Evolutionary conservation across 2,113 vertebrate species (phyloP).

Genomic region (Istiophorus platypterus): DNA sequence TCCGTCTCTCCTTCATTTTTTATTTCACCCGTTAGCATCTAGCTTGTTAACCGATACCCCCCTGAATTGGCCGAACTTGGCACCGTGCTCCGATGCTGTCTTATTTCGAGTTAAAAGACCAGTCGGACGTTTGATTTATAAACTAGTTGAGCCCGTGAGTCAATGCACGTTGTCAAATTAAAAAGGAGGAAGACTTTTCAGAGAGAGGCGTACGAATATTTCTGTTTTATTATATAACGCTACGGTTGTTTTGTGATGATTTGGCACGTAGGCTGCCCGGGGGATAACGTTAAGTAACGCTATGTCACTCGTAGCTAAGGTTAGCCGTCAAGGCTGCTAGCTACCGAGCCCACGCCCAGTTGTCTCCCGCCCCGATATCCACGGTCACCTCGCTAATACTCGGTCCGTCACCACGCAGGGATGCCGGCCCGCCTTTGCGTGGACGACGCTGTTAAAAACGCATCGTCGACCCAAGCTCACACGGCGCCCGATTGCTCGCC

Average conservation of each 20-base stretch:
- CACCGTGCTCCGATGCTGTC: slow-evolving; percentile 32
- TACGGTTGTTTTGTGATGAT: background rate
- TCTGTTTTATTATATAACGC: background rate
- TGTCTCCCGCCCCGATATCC: slow-evolving; percentile 1
- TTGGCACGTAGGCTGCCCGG: background rate
- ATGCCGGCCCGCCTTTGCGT: background rate
- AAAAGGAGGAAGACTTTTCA: too few species aligned
- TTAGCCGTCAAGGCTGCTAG: slow-evolving; percentile 59
- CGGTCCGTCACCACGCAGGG: background rate
- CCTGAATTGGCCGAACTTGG: background rate
- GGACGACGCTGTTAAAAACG: background rate
- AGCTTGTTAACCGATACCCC: background rate
- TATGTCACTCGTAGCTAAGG: slow-evolving; percentile 34
- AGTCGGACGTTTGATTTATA: background rate
- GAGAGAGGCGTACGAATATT: background rate
- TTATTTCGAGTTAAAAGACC: background rate
- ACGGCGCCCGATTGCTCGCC: background rate
- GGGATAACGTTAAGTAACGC: slow-evolving; percentile 16
- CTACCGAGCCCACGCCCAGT: slow-evolving; percentile 72
- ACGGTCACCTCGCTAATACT: background rate
- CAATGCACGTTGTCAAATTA: too few species aligned
- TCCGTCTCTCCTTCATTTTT: background rate
- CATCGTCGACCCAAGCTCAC: background rate
- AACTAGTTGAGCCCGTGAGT: background rate
- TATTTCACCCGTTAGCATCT: background rate